A percentile compares a stretch with the other conserved stretches of the same genome.
These are phyloP conservation scores for Scomber colias DNA, from an alignment of 2,113 vertebrate genomes.

Conservation along the genomic window DNA sequence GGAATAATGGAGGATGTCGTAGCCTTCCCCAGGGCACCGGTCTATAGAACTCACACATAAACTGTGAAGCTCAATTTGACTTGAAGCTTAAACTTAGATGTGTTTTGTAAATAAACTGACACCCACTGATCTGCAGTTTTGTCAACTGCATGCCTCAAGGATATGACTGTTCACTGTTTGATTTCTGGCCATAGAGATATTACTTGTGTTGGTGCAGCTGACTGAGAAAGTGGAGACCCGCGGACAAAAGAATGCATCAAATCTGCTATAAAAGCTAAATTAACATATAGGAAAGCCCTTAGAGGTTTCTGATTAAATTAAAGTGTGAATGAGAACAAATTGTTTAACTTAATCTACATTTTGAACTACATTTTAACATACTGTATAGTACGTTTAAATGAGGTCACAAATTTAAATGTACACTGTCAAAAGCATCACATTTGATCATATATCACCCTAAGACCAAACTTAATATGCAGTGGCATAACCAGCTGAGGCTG, in stretches of 20 bases:
- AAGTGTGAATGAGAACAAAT: slow-evolving; percentile 19
- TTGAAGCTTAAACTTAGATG: slow-evolving; percentile 51
- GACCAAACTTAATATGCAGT: background rate
- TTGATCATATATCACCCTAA: background rate
- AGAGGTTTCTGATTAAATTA: slow-evolving; percentile 10
- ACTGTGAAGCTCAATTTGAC: slow-evolving; percentile 61
- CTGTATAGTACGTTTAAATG: background rate
- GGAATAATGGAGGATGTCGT: slow-evolving; percentile 47
- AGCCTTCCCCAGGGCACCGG: slow-evolving; percentile 55
- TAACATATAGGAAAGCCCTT: background rate
- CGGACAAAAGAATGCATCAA: slow-evolving; percentile 19
- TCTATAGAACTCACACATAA: slow-evolving; percentile 24
- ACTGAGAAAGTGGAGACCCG: slow-evolving; percentile 28
- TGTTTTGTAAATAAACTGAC: slow-evolving; percentile 66
- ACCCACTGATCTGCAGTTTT: slow-evolving; percentile 57
- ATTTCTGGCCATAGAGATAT: slow-evolving; percentile 51
- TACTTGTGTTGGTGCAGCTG: slow-evolving; percentile 19
- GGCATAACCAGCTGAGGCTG: slow-evolving; percentile 1
- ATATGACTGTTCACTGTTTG: slow-evolving; percentile 51
- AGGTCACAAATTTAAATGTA: background rate
- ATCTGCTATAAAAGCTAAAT: slow-evolving; percentile 13
- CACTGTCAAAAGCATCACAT: background rate
- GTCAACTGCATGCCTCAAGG: slow-evolving; percentile 57
- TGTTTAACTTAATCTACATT: slow-evolving; percentile 16
- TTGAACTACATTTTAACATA: background rate